Evolutionary conservation across 1,140 invertebrate species (phyloP), one percentile per base, ranked within the genome.

Genomic region (Lasaia peninsularis): DNA sequence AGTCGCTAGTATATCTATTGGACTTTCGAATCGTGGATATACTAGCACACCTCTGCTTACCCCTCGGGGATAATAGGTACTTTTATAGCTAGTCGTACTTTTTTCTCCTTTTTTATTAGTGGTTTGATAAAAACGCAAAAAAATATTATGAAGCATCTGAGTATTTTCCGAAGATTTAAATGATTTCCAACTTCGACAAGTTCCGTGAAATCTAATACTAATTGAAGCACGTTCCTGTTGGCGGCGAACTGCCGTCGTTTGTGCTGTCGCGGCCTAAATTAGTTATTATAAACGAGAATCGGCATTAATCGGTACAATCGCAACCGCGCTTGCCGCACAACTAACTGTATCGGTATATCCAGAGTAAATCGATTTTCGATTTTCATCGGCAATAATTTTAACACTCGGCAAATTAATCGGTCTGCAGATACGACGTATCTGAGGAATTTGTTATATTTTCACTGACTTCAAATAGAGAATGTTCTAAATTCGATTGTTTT

Each of bases 311-410:
- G 37, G 37, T 44, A 44, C 37, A 44, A 44, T 20, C 37, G 37
- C 4, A 44, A 18, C 12, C 18, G 37, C 37, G 37, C 14, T 44
- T 44, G 18, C 37, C 18, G 18, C 35, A 40, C 12, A 44, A 16
- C 14, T 44, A 44, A 44, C 37, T 44, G 37, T 44, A 20, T 2
- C 14, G 37, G 4, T 14, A 10, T 44, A 44, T 44, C 37, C 16
- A 16, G 16, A 44, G 37, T 44, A 44, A 44, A 44, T 44, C 37
- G 37, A 44, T 44, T 44, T 18, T 44, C 37, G 37, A 44, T 44
- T 44, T 44, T 44, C 37, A 20, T 44, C 37, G 37, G 18, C 37
- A 44, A 44, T 44, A 44, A 44, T 20, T 44, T 44, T 44, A 44
- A 44, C 37, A 44, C 37, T 44, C 10, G 16, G 37, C 37, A 44